Percentiles rank a stretch among this genome's conserved stretches.
Conservation (phyloP, 2,888 invertebrate species). For the Drosophila ustulata region DNA sequence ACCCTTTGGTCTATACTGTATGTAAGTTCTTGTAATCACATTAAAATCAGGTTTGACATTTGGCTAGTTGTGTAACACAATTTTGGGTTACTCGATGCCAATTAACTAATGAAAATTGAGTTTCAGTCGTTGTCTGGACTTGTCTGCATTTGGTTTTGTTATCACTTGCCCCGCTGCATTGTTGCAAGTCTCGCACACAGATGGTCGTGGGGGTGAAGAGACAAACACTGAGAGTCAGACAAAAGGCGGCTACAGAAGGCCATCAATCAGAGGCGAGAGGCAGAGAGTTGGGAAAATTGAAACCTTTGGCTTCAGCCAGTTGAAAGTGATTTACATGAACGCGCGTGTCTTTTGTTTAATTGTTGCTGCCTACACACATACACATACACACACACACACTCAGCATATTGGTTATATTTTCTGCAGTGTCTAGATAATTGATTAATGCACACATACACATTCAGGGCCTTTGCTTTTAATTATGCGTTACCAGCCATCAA, state of each 20-base stretch:
- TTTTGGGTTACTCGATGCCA: slow-evolving; percentile 50
- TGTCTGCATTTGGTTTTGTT: slow-evolving; percentile 56
- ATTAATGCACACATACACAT: slow-evolving; percentile 56
- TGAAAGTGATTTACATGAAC: slow-evolving; percentile 76
- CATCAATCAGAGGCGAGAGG: slow-evolving; percentile 66
- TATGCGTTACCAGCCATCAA: slow-evolving; percentile 75
- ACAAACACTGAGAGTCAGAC: slow-evolving; percentile 35
- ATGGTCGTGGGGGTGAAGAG: background rate
- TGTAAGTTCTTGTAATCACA: background rate
- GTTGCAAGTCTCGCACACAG: slow-evolving; percentile 43
- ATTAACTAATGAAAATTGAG: slow-evolving; percentile 74
- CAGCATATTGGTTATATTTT: slow-evolving; percentile 60
- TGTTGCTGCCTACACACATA: slow-evolving; percentile 60
- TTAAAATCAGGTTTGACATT: slow-evolving; percentile 5
- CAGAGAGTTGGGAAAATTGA: slow-evolving; percentile 10
- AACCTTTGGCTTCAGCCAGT: slow-evolving; percentile 55
- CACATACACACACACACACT: slow-evolving; percentile 13
- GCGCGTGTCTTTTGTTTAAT: slow-evolving; percentile 79
- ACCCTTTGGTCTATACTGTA: background rate
- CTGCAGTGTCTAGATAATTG: slow-evolving; percentile 67
- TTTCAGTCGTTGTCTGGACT: slow-evolving; percentile 9
- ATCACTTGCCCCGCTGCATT: slow-evolving; percentile 60
- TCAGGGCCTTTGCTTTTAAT: slow-evolving; percentile 67
- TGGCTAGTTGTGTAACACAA: slow-evolving; percentile 11
- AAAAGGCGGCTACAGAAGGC: slow-evolving; percentile 55